Base-by-base conservation (phyloP, 2,888 invertebrate genomes). In the Malthinus seriepunctatus region DNA sequence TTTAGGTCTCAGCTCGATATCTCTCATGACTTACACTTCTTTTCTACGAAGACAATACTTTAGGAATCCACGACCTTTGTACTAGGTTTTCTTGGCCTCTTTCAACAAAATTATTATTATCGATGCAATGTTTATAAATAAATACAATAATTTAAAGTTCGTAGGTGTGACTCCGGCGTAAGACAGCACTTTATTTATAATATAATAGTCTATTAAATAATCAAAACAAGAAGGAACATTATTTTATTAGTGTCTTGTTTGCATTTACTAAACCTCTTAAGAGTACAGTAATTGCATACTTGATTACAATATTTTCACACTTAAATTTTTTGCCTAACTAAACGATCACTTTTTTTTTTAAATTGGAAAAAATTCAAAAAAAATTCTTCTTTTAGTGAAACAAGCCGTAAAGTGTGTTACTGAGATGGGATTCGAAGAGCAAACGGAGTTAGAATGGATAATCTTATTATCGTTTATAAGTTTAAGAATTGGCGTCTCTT, bases 241-340 rank as follows among this genome's bases (percentile, higher is more conserved):
- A 59, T 59, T 59, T 59, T 50, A 59, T 59, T 59, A 59, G 38
- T 44, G 53, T 35, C 50, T 54, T 52, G 54, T 59, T 59, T 59
- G 58, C 58, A 53, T 59, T 59, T 59, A 9, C 45, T 50, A 37
- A 59, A 51, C 51, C 57, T 51, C 52, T 57, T 52, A 57, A 51
- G 38, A 15, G 8, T 23, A 15, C n/a, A 47, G 15, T 39, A 52
- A 57, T 57, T 59, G 50, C 49, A 23, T 54, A 31, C 15, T 31
- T 45, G 45, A 23, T 23, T 23, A 23, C 23, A 23, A 23, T 23
- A 23, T 2, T 23, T 23, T 23, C 5, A 3, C 23, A 23, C 23
- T 23, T 23, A 5, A 2, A 23, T 23, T 23, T 23, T 23, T 23
- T 3, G 5, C 2, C 5, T 23, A 3, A 23, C 5, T 23, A 23